Evolutionary conservation across 1,140 invertebrate species (phyloP).

Genomic region (Piezodorus guildinii): DNA sequence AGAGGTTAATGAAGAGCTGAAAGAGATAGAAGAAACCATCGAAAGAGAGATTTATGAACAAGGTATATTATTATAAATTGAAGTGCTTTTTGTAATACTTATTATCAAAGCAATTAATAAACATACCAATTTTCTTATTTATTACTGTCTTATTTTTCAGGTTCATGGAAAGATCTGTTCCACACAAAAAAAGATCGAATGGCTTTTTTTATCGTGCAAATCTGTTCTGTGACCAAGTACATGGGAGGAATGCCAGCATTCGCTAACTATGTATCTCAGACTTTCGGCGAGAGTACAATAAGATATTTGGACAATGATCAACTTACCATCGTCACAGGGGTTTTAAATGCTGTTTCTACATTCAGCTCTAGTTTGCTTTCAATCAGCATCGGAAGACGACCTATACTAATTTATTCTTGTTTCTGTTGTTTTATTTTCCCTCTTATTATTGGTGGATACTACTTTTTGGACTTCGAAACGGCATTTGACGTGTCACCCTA

Average conservation of each 20-base stretch:
- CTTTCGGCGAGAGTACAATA: too few species aligned
- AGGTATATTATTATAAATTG: conserved; percentile 54
- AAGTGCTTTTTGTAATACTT: too few species aligned
- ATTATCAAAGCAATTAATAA: too few species aligned
- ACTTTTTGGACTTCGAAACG: conserved; percentile 13
- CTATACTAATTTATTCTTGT: conserved; percentile 39
- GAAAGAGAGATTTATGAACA: conserved; percentile 48
- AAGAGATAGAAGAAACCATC: conserved; percentile 23
- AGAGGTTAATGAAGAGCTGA: conserved; percentile 22
- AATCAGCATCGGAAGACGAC: conserved; percentile 37
- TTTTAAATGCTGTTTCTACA: conserved; percentile 34
- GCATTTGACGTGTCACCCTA: not conserved
- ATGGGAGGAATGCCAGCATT: too few species aligned
- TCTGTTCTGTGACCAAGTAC: too few species aligned
- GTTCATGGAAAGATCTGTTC: too few species aligned
- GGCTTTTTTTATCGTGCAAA: too few species aligned
- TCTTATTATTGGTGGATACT: conserved; percentile 11
- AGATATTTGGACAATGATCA: too few species aligned
- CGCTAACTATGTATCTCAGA: too few species aligned
- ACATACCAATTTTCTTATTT: too few species aligned
- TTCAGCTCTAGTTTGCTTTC: conserved; percentile 36
- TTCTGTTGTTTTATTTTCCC: conserved; percentile 5
- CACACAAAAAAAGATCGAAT: too few species aligned
- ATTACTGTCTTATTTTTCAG: too few species aligned
- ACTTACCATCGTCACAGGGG: conserved; percentile 15